Conservation (phyloP, 2,113 vertebrate species). For the Pteropus alecto region DNA sequence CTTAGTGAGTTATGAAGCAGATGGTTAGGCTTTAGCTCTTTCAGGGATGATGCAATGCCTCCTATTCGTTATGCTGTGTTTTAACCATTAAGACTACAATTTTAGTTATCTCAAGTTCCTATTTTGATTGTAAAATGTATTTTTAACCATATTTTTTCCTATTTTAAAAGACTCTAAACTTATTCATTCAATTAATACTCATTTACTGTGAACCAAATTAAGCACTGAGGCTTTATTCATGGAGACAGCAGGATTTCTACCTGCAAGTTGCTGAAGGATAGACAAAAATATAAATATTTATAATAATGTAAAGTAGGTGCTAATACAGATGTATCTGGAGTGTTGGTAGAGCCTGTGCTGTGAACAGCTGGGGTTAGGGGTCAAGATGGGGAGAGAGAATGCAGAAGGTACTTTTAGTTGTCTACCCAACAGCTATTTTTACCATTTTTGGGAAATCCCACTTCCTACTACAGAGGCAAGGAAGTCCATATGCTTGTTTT, state of each 20-base stretch:
- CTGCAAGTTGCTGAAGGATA: not conserved
- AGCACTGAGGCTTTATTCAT: not conserved
- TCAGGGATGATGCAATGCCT: constrained; percentile 20
- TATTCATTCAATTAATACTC: not conserved
- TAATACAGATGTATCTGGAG: not conserved
- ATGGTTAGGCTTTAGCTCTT: constrained; percentile 71
- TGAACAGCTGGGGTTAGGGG: not conserved
- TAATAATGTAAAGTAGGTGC: not conserved
- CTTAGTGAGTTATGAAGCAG: constrained; percentile 70
- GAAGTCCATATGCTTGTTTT: not conserved
- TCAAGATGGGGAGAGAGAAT: not conserved
- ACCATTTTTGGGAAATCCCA: not conserved
- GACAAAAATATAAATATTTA: not conserved
- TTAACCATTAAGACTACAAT: not conserved
- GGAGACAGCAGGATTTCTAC: not conserved
- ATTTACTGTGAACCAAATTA: not conserved
- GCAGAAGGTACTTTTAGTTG: not conserved
- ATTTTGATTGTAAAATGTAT: not conserved
- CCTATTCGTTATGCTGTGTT: not conserved
- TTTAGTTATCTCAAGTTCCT: not conserved
- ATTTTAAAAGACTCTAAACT: not conserved
- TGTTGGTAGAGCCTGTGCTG: not conserved
- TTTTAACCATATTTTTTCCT: not conserved
- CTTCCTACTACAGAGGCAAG: not conserved
- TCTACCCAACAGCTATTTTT: not conserved